Base-by-base conservation (phyloP, 2,113 vertebrate species). In the Anser brachyrhynchus region DNA sequence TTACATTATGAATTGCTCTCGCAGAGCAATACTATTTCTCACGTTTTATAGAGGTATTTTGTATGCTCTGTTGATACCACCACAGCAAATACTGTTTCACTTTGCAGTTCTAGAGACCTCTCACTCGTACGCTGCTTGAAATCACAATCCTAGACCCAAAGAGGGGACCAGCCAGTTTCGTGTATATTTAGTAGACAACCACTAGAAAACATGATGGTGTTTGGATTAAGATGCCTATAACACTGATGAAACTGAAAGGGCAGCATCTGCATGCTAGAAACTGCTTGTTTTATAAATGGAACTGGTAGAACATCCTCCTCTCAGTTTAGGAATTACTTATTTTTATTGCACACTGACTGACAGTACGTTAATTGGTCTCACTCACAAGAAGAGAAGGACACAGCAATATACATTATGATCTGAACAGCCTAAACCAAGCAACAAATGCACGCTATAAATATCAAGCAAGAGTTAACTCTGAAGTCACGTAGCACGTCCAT, bases 281-380 rank as follows among this genome's bases (percentile, higher is more conserved):
- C 59, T 1, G 1, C 0, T 10, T 58, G 57, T 17, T 89, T 54
- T 72, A 69, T n/a, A 93, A 84, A 73, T 0, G 6, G 58, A 23
- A 79, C 93, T 79, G 55, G 12, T 16, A 70, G 18, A 95, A 31
- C 25, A 83, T 72, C 76, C 64, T 87, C 64, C 35, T 69, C 59
- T n/a, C 76, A 58, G 54, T 74, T 71, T 28, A 65, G 49, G 84
- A 76, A 87, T 89, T 5, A 28, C 66, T 94, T 85, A 41, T 28
- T 92, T 95, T 90, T 93, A 92, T 52, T 94, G 80, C 66, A 25
- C 1, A 4, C 79, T 85, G 71, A 71, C 69, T 72, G 87, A 71
- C 83, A 91, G 79, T 13, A 67, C 74, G 31, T 81, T 93, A 96
- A 95, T 91, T 83, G 87, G 55, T 88, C 61, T 90, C 69, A 83